phyloP scores from a whole-genome alignment of 2,888 invertebrate species.

The Conchocele bisecta region DNA sequence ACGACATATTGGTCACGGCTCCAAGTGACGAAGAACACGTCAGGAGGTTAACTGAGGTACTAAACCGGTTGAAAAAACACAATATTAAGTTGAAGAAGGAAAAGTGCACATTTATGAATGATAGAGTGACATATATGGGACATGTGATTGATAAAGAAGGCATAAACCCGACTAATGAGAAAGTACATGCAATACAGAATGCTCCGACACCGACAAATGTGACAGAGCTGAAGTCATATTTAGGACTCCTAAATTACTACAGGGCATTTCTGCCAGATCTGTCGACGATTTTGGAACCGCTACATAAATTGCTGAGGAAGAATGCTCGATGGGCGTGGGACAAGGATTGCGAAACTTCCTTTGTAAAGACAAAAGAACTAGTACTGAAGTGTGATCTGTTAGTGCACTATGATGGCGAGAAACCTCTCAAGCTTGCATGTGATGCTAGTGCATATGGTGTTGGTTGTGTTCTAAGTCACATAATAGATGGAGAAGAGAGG shows the following conservation, averaged over 20 bases:
- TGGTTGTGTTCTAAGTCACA: conserved; percentile 69
- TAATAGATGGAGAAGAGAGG: conserved; percentile 29
- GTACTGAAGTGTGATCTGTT: no score
- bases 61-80: conserved; percentile 26
- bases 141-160: conserved; percentile 40
- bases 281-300: conserved; percentile 28
- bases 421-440: conserved; percentile 45
- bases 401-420: conserved; percentile 13
- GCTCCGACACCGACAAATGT: conserved; percentile 41
- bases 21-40: conserved; percentile 28
- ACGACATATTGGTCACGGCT: conserved; percentile 46
- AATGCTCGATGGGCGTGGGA: conserved; percentile 7
- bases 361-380: conserved; percentile 12
- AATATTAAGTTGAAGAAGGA: conserved; percentile 20
- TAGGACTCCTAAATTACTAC: conserved; percentile 47
- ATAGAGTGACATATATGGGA: conserved; percentile 45
- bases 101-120: conserved; percentile 31
- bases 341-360: conserved; percentile 3
- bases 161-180: conserved; percentile 28
- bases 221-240: conserved; percentile 36
- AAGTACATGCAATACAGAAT: no score
- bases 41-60: conserved; percentile 19
- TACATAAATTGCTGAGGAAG: conserved; percentile 21
- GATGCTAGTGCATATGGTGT: conserved; percentile 74
- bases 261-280: conserved; percentile 28